Percentiles rank a stretch among this genome's conserved stretches.
phyloP scores from a whole-genome alignment of 2,113 vertebrate species.

The Micronycteris hirsuta region DNA sequence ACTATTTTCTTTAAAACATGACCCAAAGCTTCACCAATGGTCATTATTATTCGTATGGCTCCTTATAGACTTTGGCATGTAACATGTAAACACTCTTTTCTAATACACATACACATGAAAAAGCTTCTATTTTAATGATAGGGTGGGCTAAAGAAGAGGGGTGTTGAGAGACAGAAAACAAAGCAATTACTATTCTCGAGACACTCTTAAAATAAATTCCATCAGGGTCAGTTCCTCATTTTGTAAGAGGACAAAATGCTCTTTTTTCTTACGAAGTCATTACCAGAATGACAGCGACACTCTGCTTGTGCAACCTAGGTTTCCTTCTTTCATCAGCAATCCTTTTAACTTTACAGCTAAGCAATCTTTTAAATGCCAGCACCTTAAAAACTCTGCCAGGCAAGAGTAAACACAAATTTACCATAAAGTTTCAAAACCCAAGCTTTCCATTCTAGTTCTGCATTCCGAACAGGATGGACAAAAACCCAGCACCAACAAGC shows the following conservation, averaged over 20 bases:
- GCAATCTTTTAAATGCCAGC: constrained; percentile 55
- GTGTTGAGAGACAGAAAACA: constrained; percentile 24
- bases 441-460: constrained; percentile 34
- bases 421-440: constrained; percentile 36
- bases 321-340: constrained; percentile 66
- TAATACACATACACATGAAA: not conserved
- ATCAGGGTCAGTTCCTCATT: constrained; percentile 70
- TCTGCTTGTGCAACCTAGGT: constrained; percentile 54
- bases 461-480: constrained; percentile 50
- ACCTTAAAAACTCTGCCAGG: constrained; percentile 37
- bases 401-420: constrained; percentile 57
- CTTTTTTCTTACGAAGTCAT: constrained; percentile 68
- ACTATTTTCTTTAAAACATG: constrained; percentile 21
- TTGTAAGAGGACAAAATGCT: not conserved
- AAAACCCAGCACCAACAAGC: constrained; percentile 55
- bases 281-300: constrained; percentile 27
- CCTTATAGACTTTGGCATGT: not conserved
- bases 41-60: not conserved
- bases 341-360: constrained; percentile 53
- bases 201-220: constrained; percentile 61
- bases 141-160: not conserved
- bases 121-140: constrained; percentile 18
- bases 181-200: constrained; percentile 58
- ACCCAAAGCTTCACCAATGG: not conserved
- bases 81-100: not conserved